phyloP scores from a whole-genome alignment of 2,113 vertebrate species.

The Bufo bufo region DNA sequence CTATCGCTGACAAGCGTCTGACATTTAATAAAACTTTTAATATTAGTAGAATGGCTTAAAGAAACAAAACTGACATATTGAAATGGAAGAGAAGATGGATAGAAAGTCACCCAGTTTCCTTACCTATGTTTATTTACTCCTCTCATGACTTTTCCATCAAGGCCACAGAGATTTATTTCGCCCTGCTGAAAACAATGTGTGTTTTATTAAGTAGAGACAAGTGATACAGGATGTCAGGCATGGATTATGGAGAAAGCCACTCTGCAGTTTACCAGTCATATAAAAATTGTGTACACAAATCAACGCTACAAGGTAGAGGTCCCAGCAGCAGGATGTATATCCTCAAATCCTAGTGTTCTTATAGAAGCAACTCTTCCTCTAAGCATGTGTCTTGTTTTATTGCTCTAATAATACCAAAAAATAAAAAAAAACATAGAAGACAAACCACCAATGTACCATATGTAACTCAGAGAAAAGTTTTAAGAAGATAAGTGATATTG shows the following conservation, averaged over 20 bases:
- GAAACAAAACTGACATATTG: constrained; percentile 49
- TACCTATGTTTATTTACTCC: constrained; percentile 46
- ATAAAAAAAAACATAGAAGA: neutral
- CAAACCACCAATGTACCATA: neutral
- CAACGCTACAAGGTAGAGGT: constrained; percentile 1
- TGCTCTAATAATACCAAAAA: neutral
- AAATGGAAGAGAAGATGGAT: constrained; percentile 47
- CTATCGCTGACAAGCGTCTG: neutral
- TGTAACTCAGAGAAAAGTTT: neutral
- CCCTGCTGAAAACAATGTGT: constrained; percentile 49
- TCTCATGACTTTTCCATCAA: constrained; percentile 49
- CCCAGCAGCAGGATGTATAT: constrained; percentile 16
- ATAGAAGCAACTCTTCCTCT: neutral
- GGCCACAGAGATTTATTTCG: constrained; percentile 44
- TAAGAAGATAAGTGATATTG: neutral
- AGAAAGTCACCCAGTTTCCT: constrained; percentile 27
- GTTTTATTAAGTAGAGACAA: constrained; percentile 53
- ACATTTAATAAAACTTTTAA: constrained; percentile 55
- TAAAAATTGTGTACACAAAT: constrained; percentile 47
- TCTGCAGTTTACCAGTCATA: constrained; percentile 21
- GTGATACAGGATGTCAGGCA: constrained; percentile 52
- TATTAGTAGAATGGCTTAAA: constrained; percentile 38
- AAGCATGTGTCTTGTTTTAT: neutral
- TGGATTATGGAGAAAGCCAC: constrained; percentile 48
- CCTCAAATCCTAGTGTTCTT: constrained; percentile 27